These are phyloP conservation scores for Cinclus mexicanus DNA, from an alignment of 2,113 vertebrate species.

Conservation along the genomic window DNA sequence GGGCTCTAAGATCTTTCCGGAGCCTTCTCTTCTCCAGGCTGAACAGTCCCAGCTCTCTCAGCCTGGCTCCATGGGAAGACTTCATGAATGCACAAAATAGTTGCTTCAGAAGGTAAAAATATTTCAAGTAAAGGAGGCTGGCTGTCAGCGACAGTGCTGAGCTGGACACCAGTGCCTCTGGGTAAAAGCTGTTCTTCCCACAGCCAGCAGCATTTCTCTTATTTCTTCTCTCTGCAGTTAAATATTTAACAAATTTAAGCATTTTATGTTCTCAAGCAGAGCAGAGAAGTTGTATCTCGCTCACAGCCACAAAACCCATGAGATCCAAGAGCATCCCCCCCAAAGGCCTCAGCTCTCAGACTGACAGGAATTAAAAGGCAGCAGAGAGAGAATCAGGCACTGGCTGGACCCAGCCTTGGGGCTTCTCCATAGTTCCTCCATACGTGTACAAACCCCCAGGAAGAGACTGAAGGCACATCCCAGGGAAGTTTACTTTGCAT, in stretches of 20 bases:
- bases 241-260: background rate
- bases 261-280: background rate
- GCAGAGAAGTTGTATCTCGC: background rate
- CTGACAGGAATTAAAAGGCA: background rate
- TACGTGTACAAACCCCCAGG: background rate
- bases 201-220: background rate
- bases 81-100: background rate
- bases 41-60: background rate
- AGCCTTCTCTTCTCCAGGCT: background rate
- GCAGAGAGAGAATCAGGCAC: background rate
- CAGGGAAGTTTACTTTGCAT: conserved; percentile 3
- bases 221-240: background rate
- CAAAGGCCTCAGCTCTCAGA: background rate
- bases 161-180: background rate
- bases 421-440: background rate
- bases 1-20: background rate
- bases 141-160: background rate
- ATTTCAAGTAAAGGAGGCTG: background rate
- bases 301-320: background rate
- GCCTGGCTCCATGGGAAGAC: background rate
- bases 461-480: background rate
- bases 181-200: background rate
- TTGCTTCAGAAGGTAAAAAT: conserved; percentile 26
- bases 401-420: background rate
- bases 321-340: background rate